Evolutionary conservation across 2,888 invertebrate genomes (phyloP).

Genomic region (Mesoligia furuncula): DNA sequence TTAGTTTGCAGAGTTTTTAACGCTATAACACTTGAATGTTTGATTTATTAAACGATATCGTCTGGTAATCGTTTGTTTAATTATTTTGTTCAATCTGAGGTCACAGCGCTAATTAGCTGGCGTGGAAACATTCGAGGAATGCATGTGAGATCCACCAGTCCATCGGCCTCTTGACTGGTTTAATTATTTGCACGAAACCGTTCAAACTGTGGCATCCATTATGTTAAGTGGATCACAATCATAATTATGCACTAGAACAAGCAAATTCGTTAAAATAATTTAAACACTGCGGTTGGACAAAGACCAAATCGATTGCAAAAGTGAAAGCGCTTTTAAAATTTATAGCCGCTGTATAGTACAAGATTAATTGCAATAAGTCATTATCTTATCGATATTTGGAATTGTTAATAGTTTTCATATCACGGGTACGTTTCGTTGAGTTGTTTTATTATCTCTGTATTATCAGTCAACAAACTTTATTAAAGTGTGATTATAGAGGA

Average conservation of each 20-base stretch:
- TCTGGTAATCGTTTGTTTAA: constrained; percentile 60
- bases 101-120: constrained; percentile 75
- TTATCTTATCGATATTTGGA: constrained; percentile 67
- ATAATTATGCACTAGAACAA: constrained; percentile 41
- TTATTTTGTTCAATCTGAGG: constrained; percentile 72
- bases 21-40: constrained; percentile 64
- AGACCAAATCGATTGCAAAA: constrained; percentile 42
- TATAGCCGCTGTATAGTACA: constrained; percentile 38
- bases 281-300: constrained; percentile 23
- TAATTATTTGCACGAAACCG: constrained; percentile 80
- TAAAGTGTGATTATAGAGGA: constrained; percentile 55
- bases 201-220: constrained; percentile 56
- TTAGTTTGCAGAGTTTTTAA: constrained; percentile 63
- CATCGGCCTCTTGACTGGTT: constrained; percentile 75
- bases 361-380: constrained; percentile 64
- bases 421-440: constrained; percentile 63
- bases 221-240: constrained; percentile 48
- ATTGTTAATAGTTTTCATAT: constrained; percentile 69
- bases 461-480: constrained; percentile 75
- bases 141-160: constrained; percentile 79
- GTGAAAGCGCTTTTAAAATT: constrained; percentile 58
- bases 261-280: constrained; percentile 35
- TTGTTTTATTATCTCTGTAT: constrained; percentile 63
- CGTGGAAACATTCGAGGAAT: constrained; percentile 81
- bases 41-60: constrained; percentile 66